phyloP scores from a whole-genome alignment of 1,140 invertebrate species.

The Hylaeus volcanicus region DNA sequence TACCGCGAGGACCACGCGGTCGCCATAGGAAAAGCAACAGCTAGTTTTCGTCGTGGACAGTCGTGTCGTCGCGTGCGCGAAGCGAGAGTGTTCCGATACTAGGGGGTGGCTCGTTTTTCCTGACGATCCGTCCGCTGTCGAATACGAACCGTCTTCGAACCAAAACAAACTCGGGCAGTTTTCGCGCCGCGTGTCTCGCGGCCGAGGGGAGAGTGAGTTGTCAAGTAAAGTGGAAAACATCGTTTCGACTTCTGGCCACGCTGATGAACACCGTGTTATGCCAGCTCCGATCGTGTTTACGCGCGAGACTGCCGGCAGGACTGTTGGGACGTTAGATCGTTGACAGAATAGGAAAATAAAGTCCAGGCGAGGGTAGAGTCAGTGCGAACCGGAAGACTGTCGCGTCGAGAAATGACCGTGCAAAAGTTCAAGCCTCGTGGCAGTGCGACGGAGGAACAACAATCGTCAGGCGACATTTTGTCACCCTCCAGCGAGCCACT shows the following conservation, averaged over 20 bases:
- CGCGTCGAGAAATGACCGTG: slow-evolving; percentile 74
- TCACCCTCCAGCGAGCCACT: slow-evolving; percentile 66
- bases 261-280: slow-evolving; percentile 30
- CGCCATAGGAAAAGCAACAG: slow-evolving; percentile 45
- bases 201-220: slow-evolving; percentile 8
- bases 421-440: slow-evolving; percentile 78
- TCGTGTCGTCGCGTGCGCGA: slow-evolving; percentile 25
- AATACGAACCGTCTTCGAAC: not conserved
- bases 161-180: slow-evolving; percentile 30
- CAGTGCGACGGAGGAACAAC: slow-evolving; percentile 68
- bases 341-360: not conserved
- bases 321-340: not conserved
- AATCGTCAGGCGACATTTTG: slow-evolving; percentile 71
- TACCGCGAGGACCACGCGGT: slow-evolving; percentile 75
- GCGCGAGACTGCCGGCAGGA: slow-evolving; percentile 26
- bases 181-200: slow-evolving; percentile 25
- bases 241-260: not conserved
- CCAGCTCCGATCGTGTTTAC: not conserved
- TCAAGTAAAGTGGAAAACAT: not conserved
- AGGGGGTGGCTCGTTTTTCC: not conserved
- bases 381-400: slow-evolving; percentile 15
- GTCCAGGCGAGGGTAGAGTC: not conserved
- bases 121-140: not conserved
- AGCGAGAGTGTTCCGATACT: slow-evolving; percentile 28
- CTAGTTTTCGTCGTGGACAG: slow-evolving; percentile 1